Evolutionary conservation across 2,113 vertebrate species (phyloP).

Genomic region (Pipa parva): DNA sequence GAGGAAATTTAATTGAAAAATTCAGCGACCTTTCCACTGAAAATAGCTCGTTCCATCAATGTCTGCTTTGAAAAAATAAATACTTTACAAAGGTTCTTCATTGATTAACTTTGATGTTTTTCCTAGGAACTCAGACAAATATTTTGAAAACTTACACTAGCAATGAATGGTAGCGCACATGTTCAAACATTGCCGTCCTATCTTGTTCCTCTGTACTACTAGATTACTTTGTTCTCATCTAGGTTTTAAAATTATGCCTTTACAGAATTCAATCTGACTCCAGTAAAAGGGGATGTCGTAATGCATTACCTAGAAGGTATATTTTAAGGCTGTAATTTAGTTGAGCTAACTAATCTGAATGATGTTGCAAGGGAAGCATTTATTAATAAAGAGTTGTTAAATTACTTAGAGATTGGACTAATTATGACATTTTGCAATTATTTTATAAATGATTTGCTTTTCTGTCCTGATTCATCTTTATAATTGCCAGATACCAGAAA

Average conservation of each 20-base stretch:
- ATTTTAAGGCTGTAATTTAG: no score
- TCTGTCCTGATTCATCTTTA: no score
- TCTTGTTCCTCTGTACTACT: conserved; percentile 14
- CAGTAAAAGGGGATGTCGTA: conserved; percentile 4
- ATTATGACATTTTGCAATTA: no score
- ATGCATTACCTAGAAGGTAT: no score
- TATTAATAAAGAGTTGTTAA: no score
- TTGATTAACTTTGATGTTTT: conserved; percentile 31
- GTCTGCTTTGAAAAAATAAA: conserved; percentile 26
- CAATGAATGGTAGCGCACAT: neutral
- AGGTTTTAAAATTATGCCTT: conserved; percentile 1
- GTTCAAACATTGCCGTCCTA: neutral
- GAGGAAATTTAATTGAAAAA: conserved; percentile 37
- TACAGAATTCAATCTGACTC: neutral
- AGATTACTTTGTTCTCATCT: neutral
- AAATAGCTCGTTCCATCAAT: conserved; percentile 28
- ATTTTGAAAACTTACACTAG: conserved; percentile 33
- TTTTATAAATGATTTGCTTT: no score
- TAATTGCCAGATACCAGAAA: no score
- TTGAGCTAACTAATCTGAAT: no score
- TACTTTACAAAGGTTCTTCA: conserved; percentile 17
- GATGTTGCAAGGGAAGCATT: no score
- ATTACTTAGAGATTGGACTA: no score
- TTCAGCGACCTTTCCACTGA: conserved; percentile 24
- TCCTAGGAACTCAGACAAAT: conserved; percentile 15